Evolutionary conservation across 1,140 invertebrate genomes (phyloP).

Genomic region (Drosophila trapezifrons): DNA sequence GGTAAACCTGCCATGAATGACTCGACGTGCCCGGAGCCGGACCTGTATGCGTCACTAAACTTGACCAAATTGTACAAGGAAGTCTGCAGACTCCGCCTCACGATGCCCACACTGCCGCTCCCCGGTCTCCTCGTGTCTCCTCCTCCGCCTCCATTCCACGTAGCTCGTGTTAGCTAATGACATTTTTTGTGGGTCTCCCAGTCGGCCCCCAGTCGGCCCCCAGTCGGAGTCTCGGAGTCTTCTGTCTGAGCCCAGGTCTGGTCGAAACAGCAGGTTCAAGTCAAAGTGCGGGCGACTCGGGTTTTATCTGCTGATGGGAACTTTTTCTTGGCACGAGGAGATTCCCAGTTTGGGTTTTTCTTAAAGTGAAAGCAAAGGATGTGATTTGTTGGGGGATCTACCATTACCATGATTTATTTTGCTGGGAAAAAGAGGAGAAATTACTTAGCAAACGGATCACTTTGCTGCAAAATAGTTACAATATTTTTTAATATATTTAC

Average conservation of each 20-base stretch:
- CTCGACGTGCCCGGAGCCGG: slow-evolving; percentile 63
- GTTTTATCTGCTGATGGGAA: slow-evolving; percentile 31
- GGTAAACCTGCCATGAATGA: slow-evolving; percentile 60
- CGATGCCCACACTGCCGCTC: background rate
- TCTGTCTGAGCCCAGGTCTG: slow-evolving; percentile 33
- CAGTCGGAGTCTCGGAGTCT: slow-evolving; percentile 5
- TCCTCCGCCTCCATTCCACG: background rate
- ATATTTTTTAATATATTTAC: background rate
- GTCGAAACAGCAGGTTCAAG: slow-evolving; percentile 31
- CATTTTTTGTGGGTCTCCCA: slow-evolving; percentile 35
- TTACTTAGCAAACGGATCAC: background rate
- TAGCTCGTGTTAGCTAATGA: slow-evolving; percentile 49
- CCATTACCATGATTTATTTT: slow-evolving; percentile 17
- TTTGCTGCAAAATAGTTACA: background rate
- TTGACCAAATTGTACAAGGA: slow-evolving; percentile 80
- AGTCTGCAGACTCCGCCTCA: slow-evolving; percentile 50
- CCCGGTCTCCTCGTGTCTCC: background rate
- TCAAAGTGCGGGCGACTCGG: slow-evolving; percentile 48
- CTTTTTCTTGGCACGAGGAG: slow-evolving; percentile 29
- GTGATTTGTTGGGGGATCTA: slow-evolving; percentile 17
- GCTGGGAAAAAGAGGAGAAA: slow-evolving; percentile 7
- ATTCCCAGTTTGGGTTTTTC: slow-evolving; percentile 21
- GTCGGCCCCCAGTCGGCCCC: no score
- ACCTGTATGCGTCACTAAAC: slow-evolving; percentile 79
- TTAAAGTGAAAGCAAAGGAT: slow-evolving; percentile 53